Evolutionary conservation across 2,888 invertebrate genomes (phyloP), one percentile per base, ranked within the genome.

Genomic region (Hetaerina titia): DNA sequence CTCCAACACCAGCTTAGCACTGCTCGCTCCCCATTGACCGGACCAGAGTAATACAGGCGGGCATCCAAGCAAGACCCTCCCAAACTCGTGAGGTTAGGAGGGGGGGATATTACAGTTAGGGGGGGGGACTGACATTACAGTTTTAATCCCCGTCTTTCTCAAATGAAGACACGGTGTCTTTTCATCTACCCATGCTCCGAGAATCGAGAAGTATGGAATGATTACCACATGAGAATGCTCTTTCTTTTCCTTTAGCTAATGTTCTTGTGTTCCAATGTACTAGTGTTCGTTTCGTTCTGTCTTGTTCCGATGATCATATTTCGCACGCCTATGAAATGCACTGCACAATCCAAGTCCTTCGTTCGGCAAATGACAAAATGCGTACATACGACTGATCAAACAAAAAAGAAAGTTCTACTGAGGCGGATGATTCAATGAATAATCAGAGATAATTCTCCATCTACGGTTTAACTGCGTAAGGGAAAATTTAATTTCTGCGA

Each of bases 271-370:
- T n/a, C n/a, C n/a, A n/a, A n/a, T n/a, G n/a, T n/a, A n/a, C 69
- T n/a, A 22, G 69, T n/a, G n/a, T 69, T 7, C 22, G n/a, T 7
- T 8, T 63, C n/a, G 69, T 8, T 7, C n/a, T 69, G n/a, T 69
- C 69, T 69, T n/a, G n/a, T n/a, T 69, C 19, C 69, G n/a, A 22
- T n/a, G 69, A 69, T n/a, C 22, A 69, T 9, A 69, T 69, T 69
- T n/a, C n/a, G 69, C 69, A 69, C n/a, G 69, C n/a, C n/a, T n/a
- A 69, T 69, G n/a, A n/a, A 69, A 69, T 69, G n/a, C n/a, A 69
- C n/a, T 69, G n/a, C n/a, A 9, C n/a, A n/a, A n/a, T 17, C 9
- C 22, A 7, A n/a, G n/a, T 69, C n/a, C 69, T 22, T 17, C n/a
- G 9, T 22, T 17, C n/a, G 9, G 22, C 69, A n/a, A 2, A n/a